Base-by-base conservation (phyloP, 2,797 vertebrate genomes). In the Lepidocolaptes lacrymiger region DNA sequence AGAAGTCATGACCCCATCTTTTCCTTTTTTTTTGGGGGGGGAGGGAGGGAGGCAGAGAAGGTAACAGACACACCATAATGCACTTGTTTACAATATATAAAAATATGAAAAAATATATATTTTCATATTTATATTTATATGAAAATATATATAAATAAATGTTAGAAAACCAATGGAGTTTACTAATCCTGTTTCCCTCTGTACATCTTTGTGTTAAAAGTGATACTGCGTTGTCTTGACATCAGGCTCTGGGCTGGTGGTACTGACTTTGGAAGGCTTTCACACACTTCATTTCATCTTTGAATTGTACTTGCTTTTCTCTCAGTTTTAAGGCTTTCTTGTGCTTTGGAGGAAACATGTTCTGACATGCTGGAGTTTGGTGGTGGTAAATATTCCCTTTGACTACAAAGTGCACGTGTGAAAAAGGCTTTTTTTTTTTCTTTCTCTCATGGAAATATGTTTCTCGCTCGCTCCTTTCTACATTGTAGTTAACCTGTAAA, bases 341-440 rank as follows among this genome's bases (percentile, higher is more conserved):
- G 26, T 30, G 34, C 74, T 91, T 76, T 12, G 17, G 37, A 85
- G 27, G 44, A 87, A 95, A 87, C 81, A 15, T 52, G 77, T 44
- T 76, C 88, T 85, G 69, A 61, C 74, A 43, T 27, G 88, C 61
- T 89, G 68, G 54, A 91, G 75, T 77, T 94, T 72, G 39, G 26
- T 77, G 54, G 41, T 77, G 85, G 78, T 62, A 93, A 93, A 92
- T 87, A 93, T 88, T 94, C 89, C 64, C 58, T 83, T 83, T 83
- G 84, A 77, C 64, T 91, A 85, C 43, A 63, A 91, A 78, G 43
- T 72, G 49, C 44, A 41, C 46, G 10, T 51, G 72, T 55, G 66
- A 85, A 87, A 95, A 81, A 59, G 11, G 12, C 13, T 72, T 34
- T 48, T 75, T 26, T 54, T n/a, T 39, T n/a, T 49, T 48, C 36